Conservation (phyloP, 2,113 vertebrate genomes). For the Andinoacara biseriatus region DNA sequence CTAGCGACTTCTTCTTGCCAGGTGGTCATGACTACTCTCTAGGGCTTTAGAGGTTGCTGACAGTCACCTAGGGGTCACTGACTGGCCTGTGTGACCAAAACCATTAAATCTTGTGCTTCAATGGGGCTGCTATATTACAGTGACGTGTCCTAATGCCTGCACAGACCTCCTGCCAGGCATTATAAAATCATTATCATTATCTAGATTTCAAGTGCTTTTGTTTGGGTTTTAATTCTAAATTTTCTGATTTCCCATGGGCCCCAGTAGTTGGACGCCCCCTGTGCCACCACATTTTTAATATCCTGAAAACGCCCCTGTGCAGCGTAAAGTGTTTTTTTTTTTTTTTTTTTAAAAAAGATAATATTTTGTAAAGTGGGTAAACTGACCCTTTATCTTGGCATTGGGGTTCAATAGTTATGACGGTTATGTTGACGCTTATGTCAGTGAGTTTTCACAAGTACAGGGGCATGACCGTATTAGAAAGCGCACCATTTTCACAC, state of each 20-base stretch:
- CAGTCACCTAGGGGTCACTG: too few relatives aligned
- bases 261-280: neutral
- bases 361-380: neutral
- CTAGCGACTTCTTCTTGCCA: too few relatives aligned
- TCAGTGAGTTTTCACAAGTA: neutral
- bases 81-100: too few relatives aligned
- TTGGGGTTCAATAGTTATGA: rapidly evolving
- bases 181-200: too few relatives aligned
- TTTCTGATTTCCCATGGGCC: neutral
- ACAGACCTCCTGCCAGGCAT: too few relatives aligned
- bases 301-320: rapidly evolving
- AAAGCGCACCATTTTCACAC: neutral
- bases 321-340: neutral
- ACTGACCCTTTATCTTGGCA: neutral
- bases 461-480: neutral
- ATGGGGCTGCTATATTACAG: too few relatives aligned
- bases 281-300: neutral
- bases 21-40: too few relatives aligned
- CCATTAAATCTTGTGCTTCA: too few relatives aligned
- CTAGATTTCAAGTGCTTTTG: too few relatives aligned
- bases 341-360: neutral
- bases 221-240: neutral
- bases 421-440: neutral
- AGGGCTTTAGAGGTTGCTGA: too few relatives aligned
- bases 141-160: too few relatives aligned